Conservation (phyloP, 2,888 invertebrate species). For the Oligia strigilis region DNA sequence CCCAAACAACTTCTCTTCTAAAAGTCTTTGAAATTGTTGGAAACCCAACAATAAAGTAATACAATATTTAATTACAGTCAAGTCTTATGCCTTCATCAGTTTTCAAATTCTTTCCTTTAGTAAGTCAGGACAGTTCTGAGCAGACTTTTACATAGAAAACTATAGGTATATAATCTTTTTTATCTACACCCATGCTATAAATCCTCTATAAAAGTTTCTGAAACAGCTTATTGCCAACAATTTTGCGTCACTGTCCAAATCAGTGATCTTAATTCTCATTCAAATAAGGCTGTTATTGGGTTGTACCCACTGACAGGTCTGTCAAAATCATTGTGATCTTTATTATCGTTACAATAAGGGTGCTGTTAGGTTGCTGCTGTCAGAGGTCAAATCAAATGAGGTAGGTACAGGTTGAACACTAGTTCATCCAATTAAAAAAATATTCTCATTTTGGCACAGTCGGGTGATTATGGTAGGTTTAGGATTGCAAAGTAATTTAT, state of each 20-base stretch:
- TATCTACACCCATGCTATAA: no score
- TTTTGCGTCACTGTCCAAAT: background rate
- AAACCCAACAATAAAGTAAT: background rate
- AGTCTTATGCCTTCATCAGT: background rate
- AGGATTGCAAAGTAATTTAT: no score
- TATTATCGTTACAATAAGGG: background rate
- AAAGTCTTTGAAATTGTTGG: background rate
- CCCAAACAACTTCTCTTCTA: conserved; percentile 4
- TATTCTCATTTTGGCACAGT: background rate
- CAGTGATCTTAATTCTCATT: background rate
- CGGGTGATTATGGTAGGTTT: background rate
- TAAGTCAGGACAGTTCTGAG: background rate
- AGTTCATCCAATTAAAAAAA: background rate
- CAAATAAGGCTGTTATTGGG: background rate
- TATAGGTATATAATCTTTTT: background rate
- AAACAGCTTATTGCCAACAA: no score
- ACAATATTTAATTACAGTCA: background rate
- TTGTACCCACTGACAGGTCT: no score
- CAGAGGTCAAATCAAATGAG: background rate
- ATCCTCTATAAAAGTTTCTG: no score
- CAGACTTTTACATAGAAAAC: background rate
- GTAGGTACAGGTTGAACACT: background rate
- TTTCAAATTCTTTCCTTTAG: background rate
- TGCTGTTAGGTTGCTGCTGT: background rate
- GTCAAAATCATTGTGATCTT: background rate